These are phyloP conservation scores for Girardia tigrina DNA, from an alignment of 2,888 invertebrate genomes.

Conservation along the genomic window DNA sequence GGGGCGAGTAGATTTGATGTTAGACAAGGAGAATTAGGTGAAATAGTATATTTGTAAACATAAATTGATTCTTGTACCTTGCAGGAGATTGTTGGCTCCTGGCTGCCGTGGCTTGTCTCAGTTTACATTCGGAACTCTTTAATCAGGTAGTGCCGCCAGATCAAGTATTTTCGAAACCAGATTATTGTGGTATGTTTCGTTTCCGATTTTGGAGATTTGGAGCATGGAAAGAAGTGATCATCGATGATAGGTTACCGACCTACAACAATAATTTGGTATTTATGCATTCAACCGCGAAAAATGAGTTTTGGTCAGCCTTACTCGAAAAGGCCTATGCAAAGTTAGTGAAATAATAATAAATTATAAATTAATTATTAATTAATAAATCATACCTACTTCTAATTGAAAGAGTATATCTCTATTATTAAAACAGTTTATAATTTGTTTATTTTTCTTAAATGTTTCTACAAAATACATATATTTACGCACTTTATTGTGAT, in stretches of 20 bases:
- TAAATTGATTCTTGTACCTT: conserved; percentile 34
- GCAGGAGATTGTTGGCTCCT: conserved; percentile 74
- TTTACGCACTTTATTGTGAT: too few species aligned
- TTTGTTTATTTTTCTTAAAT: too few species aligned
- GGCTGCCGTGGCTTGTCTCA: conserved; percentile 77
- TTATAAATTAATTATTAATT: too few species aligned
- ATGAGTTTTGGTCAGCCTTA: conserved; percentile 88
- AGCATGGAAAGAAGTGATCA: conserved; percentile 54
- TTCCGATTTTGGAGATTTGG: conserved; percentile 88
- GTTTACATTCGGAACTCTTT: conserved; percentile 71
- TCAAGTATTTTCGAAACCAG: conserved; percentile 68
- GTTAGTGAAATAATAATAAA: too few species aligned
- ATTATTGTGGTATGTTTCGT: conserved; percentile 78
- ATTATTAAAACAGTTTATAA: too few species aligned
- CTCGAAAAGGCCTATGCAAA: conserved; percentile 85
- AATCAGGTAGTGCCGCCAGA: conserved; percentile 88
- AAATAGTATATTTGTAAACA: not conserved
- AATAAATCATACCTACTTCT: too few species aligned
- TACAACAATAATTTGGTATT: conserved; percentile 69
- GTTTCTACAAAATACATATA: too few species aligned
- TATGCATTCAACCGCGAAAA: conserved; percentile 66
- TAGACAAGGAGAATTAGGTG: conserved; percentile 79
- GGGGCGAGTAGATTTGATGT: conserved; percentile 94
- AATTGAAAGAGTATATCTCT: too few species aligned
- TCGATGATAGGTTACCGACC: conserved; percentile 59